Base-by-base conservation (phyloP, 2,797 vertebrate species). In the Graptemys geographica region DNA sequence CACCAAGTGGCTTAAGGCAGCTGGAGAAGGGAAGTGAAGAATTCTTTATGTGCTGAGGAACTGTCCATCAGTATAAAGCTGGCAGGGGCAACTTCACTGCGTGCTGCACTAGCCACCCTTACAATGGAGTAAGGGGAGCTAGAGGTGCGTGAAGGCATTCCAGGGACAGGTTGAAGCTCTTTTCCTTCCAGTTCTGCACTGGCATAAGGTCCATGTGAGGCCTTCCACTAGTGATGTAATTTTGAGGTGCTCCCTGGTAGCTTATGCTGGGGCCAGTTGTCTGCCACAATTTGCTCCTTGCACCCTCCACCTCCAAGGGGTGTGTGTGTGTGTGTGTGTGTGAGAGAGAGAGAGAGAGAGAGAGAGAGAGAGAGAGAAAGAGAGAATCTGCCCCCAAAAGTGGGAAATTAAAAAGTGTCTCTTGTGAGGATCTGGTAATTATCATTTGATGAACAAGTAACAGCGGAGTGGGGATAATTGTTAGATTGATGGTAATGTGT, bases 1-100 rank as follows among this genome's bases (percentile, higher is more conserved):
- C 90, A 83, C 47, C 31, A 72, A 86, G n/a, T 80, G 87, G 80
- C 88, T 62, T 84, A 37, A 12, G 41, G 41, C 33, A 3, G 5
- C 0, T 3, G 52, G 44, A 76, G n/a, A 81, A 44, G 0, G 1
- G 47, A n/a, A 44, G 69, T 3, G 23, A 74, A 74, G 69, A 74
- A 41, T 72, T 72, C 69, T 25, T 74, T 5, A 21, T 41, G 11
- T 3, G 10, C 37, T 72, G 69, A 37, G 33, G 69, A 74, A 33
- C 31, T 62, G 59, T 62, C 31, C 59, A 62, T 33, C 31, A 33
- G 59, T 33, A n/a, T 18, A 31, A 62, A 33, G 59, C 31, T 62
- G 59, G 59, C 15, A 33, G 59, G 16, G 62, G 9, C 65, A 69
- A 69, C n/a, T 21, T 69, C 65, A n/a, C n/a, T 21, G 4, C 5